Evolutionary conservation across 2,888 invertebrate genomes (phyloP).

Genomic region (Oscheius onirici): DNA sequence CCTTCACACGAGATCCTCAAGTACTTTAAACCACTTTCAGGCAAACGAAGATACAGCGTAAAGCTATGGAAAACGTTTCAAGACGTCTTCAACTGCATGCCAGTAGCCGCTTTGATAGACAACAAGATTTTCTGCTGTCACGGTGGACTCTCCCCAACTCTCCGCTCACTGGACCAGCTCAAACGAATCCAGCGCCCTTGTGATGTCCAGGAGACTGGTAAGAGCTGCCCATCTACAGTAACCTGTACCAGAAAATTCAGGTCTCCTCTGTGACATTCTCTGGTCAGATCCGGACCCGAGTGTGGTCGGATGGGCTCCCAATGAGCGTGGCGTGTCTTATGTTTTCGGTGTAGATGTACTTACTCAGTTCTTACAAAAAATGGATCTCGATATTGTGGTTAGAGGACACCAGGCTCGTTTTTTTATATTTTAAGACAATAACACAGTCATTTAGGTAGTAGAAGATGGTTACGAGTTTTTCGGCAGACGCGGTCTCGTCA

Average conservation of each 20-base stretch:
- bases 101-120: constrained; percentile 68
- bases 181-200: constrained; percentile 65
- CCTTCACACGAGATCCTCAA: constrained; percentile 15
- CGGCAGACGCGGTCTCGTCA: constrained; percentile 73
- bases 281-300: constrained; percentile 69
- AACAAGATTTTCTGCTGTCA: constrained; percentile 69
- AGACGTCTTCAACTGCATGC: constrained; percentile 70
- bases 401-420: constrained; percentile 69
- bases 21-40: constrained; percentile 40
- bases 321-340: constrained; percentile 68
- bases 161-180: constrained; percentile 67
- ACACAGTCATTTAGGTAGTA: constrained; percentile 57
- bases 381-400: constrained; percentile 70
- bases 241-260: constrained; percentile 32
- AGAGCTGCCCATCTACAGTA: not conserved
- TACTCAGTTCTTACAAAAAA: constrained; percentile 63
- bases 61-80: constrained; percentile 70
- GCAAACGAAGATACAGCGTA: constrained; percentile 65
- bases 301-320: constrained; percentile 68
- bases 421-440: too few species aligned
- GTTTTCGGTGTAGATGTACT: constrained; percentile 69
- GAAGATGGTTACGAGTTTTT: constrained; percentile 69
- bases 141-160: constrained; percentile 67
- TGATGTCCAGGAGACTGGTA: constrained; percentile 68
- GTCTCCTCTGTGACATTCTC: constrained; percentile 66